Conservation (phyloP, 2,797 vertebrate species). For the Crocodylus rhombifer region DNA sequence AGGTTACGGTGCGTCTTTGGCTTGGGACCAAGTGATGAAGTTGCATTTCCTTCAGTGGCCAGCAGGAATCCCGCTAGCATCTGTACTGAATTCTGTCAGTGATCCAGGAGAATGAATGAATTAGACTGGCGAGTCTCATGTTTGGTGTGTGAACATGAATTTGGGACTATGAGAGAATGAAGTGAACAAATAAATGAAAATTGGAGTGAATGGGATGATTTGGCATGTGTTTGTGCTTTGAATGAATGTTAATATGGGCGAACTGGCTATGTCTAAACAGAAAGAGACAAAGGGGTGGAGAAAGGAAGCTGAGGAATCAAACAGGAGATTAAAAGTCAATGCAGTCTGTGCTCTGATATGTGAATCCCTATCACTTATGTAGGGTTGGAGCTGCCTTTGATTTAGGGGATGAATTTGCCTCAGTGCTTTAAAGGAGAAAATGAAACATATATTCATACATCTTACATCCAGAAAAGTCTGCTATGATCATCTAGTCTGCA, state of each 20-base stretch:
- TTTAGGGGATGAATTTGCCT: not conserved
- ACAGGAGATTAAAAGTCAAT: not conserved
- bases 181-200: not conserved
- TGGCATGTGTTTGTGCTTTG: not conserved
- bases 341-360: not conserved
- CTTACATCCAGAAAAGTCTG: not conserved
- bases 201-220: not conserved
- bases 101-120: not conserved
- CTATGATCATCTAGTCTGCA: not conserved
- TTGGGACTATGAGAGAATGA: not conserved
- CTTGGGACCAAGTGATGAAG: not conserved
- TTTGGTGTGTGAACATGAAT: not conserved
- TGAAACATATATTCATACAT: not conserved
- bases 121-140: not conserved
- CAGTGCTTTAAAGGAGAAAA: not conserved
- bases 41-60: not conserved
- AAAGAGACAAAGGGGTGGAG: not conserved
- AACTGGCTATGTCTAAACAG: not conserved
- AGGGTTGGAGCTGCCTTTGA: not conserved
- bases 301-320: not conserved
- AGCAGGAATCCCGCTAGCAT: not conserved
- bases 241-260: not conserved
- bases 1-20: not conserved
- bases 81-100: not conserved
- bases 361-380: not conserved